Evolutionary conservation across 2,797 vertebrate species (phyloP), one percentile per base, ranked within the genome.

Genomic region (Sphaeramia orbicularis): DNA sequence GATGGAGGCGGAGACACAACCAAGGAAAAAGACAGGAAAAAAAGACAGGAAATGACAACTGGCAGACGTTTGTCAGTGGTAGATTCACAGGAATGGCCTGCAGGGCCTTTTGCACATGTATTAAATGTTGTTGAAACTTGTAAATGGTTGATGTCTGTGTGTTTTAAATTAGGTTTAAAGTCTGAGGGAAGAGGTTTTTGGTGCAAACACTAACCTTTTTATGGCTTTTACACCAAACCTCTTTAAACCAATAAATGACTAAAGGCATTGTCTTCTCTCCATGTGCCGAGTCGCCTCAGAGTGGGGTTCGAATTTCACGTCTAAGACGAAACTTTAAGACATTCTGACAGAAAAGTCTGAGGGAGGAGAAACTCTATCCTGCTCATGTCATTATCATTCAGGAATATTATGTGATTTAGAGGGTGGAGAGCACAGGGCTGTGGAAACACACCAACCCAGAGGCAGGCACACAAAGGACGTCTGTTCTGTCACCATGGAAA

Each of bases 401-500:
- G 80, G 76, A 86, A 89, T 84, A 90, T 85, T 84, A 72, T 80
- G 79, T 90, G 89, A 91, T 90, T 91, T 85, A 89, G 72, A 85
- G 83, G 78, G 83, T 81, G 82, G 81, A 80, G 80, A 89, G 88
- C 75, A 64, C 40, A 66, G 61, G 86, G 77, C 85, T 80, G 76
- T 88, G 84, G 82, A 82, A 85, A 90, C 85, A 78, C 72, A 77
- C 76, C 4, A 57, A 58, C 61, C 58, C 62, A 55, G 74, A 74
- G 72, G 81, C 77, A 72, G 76, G 66, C 63, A 67, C 76, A 93
- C 88, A 93, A 93, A 92, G 83, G 72, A 86, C 12, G 69, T 74
- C 83, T 92, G 89, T 92, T 91, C 85, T 74, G 83, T 71, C 72
- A 92, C 91, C 93, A 91, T 86, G 76, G 76, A 85, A 92, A 88